Conservation (phyloP, 1,140 invertebrate species). For the Drosophila miranda region DNA sequence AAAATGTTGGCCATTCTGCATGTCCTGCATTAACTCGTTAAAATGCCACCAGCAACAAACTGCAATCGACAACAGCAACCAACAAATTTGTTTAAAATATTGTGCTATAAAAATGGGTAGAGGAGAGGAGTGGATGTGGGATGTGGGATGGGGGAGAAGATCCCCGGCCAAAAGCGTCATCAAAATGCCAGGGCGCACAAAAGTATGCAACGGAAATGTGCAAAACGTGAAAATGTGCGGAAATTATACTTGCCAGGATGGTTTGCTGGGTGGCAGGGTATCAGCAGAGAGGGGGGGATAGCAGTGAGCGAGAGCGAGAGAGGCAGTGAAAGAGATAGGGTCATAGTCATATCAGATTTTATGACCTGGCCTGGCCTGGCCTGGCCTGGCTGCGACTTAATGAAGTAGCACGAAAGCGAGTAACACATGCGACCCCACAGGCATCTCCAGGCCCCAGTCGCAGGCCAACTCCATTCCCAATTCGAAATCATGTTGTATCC, state of each 20-base stretch:
- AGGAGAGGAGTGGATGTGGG: too few relatives aligned
- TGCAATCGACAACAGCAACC: slow-evolving; percentile 9
- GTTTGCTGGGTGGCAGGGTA: slow-evolving; percentile 2
- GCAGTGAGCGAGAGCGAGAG: neutral
- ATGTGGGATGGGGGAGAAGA: slow-evolving; percentile 1
- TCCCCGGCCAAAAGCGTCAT: slow-evolving; percentile 52
- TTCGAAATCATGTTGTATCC: slow-evolving; percentile 49
- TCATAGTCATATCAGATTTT: slow-evolving; percentile 56
- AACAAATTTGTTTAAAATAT: slow-evolving; percentile 74
- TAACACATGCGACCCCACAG: slow-evolving; percentile 41
- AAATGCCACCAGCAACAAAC: slow-evolving; percentile 53
- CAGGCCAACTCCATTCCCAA: slow-evolving; percentile 4
- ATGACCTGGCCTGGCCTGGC: slow-evolving; percentile 58
- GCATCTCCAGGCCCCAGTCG: too few relatives aligned
- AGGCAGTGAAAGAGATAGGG: slow-evolving; percentile 1
- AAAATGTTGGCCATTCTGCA: slow-evolving; percentile 73
- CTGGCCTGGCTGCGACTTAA: slow-evolving; percentile 65
- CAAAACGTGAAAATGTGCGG: slow-evolving; percentile 78
- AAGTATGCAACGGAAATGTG: slow-evolving; percentile 78
- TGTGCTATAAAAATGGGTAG: slow-evolving; percentile 38
- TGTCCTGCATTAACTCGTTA: slow-evolving; percentile 78
- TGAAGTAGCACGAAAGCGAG: slow-evolving; percentile 54
- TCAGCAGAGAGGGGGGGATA: slow-evolving; percentile 5
- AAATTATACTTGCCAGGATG: slow-evolving; percentile 66
- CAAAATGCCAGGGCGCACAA: slow-evolving; percentile 71